Evolutionary conservation across 2,113 vertebrate genomes (phyloP), one percentile per base, ranked within the genome.

Genomic region (Sceloporus undulatus): DNA sequence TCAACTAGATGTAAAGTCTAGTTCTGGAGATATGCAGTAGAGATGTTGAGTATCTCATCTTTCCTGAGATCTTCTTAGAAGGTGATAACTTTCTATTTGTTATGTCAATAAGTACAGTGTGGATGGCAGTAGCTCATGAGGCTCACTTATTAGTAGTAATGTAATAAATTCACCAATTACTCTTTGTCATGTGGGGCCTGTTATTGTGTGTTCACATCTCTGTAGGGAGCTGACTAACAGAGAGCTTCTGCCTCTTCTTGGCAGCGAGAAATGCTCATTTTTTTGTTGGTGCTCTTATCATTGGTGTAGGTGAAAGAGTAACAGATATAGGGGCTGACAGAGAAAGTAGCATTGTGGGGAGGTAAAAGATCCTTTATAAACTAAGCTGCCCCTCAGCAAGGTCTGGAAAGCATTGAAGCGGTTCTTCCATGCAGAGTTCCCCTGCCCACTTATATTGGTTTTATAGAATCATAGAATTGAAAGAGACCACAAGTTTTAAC

Each of bases 251-350:
- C 85, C 86, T 82, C 86, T 80, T 85, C 79, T 86, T 1, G 1
- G 1, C 14, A 52, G 88, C 4, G 10, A 87, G 87, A 92, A 84
- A 77, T 0, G 3, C 76, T 87, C 89, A 92, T 93, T 94, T 91
- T 88, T 92, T 92, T 92, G 88, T 93, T 89, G 73, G 90, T 0
- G 9, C 87, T 89, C 77, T 80, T 95, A 90, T 94, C 92, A 8
- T 27, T 18, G 29, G 38, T 73, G 14, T 40, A 76, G 27, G 9
- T 62, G 14, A 71, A 27, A 29, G 68, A 71, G 27, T 29, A 27
- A 23, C 21, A 68, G 18, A 25, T 5, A 25, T 21, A 68, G 21
- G 13, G 19, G 5, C 59, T 7, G 65, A 66, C 82, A 92, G 68
- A 92, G 92, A 94, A 89, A 56, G 90, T 56, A n/a, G 0, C 56